phyloP scores from a whole-genome alignment of 1,140 invertebrate species.

The Thrips palmi region DNA sequence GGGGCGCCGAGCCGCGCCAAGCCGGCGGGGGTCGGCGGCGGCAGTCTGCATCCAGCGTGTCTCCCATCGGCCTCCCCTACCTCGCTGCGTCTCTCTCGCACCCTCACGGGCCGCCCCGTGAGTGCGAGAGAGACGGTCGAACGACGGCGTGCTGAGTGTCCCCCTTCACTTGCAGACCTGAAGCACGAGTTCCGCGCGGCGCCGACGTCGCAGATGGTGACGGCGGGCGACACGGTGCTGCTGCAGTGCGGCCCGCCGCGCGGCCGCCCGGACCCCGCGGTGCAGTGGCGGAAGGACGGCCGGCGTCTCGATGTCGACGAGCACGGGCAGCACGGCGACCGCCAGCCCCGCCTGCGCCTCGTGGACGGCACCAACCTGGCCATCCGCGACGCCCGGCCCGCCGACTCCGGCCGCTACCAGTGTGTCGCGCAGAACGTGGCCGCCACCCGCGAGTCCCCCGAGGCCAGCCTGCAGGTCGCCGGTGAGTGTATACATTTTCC shows the following conservation, averaged over 20 bases:
- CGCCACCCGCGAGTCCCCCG: slow-evolving; percentile 52
- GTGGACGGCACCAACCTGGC: slow-evolving; percentile 59
- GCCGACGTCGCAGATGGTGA: slow-evolving; percentile 53
- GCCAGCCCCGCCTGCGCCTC: neutral
- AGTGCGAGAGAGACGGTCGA: too few species aligned
- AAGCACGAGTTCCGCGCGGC: slow-evolving; percentile 67
- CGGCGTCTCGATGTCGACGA: slow-evolving; percentile 25
- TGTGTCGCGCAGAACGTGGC: slow-evolving; percentile 73
- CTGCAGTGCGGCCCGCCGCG: slow-evolving; percentile 69
- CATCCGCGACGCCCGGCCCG: slow-evolving; percentile 18
- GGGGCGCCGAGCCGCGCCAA: slow-evolving; percentile 4
- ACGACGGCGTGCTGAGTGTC: too few species aligned
- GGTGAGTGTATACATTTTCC: too few species aligned
- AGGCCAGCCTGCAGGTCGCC: slow-evolving; percentile 59
- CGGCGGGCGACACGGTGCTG: slow-evolving; percentile 61
- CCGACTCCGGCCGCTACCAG: slow-evolving; percentile 41
- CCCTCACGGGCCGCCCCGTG: too few species aligned
- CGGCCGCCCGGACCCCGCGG: slow-evolving; percentile 64
- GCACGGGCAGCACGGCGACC: slow-evolving; percentile 14
- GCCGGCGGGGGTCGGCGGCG: too few species aligned
- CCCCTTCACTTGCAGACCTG: slow-evolving; percentile 38
- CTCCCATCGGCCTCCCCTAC: too few species aligned
- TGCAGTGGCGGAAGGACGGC: slow-evolving; percentile 69
- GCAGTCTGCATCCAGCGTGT: too few species aligned
- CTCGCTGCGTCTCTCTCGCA: too few species aligned